These are phyloP conservation scores for Drosophila bipectinata DNA, from an alignment of 1,140 invertebrate species.

Conservation along the genomic window DNA sequence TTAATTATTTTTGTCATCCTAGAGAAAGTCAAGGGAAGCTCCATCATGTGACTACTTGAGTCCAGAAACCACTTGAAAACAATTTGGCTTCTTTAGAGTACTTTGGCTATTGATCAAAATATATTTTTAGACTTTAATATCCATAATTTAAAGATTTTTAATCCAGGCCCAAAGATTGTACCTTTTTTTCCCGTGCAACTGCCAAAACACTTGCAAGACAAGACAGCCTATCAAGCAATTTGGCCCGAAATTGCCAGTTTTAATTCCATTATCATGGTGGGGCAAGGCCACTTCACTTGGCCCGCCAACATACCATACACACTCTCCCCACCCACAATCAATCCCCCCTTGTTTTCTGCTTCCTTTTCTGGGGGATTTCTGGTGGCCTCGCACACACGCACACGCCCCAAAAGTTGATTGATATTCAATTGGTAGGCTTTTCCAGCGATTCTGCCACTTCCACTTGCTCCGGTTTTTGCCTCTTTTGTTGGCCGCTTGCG, in stretches of 20 bases:
- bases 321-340: constrained; percentile 10
- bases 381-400: constrained; percentile 23
- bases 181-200: constrained; percentile 15
- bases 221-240: constrained; percentile 61
- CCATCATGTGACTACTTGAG: neutral
- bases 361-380: constrained; percentile 28
- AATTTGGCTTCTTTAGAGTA: no score
- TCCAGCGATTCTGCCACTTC: constrained; percentile 11
- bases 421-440: constrained; percentile 83
- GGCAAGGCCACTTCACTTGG: constrained; percentile 30
- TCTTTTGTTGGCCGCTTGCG: constrained; percentile 61
- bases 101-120: no score
- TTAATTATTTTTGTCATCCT: neutral
- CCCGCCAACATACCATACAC: constrained; percentile 7
- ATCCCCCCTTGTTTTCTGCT: constrained; percentile 30
- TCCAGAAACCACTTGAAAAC: no score
- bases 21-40: no score
- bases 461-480: constrained; percentile 9
- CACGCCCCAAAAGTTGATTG: constrained; percentile 72
- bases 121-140: no score
- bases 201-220: constrained; percentile 31
- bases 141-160: no score
- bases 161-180: neutral
- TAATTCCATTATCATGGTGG: constrained; percentile 73
- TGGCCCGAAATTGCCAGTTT: constrained; percentile 72